phyloP scores from a whole-genome alignment of 2,888 invertebrate species.

The Oxystoma pomonae region DNA sequence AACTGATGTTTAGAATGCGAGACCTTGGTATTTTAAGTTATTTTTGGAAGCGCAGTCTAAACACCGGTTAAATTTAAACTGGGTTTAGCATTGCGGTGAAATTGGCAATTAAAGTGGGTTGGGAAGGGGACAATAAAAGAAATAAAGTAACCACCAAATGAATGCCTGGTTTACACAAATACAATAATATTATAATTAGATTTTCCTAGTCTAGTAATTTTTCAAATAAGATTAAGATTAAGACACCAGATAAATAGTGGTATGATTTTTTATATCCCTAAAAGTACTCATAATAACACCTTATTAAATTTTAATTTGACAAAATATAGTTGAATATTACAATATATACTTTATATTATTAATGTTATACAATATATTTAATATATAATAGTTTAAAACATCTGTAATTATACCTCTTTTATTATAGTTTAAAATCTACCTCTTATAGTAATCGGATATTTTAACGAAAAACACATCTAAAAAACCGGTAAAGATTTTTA shows the following conservation, averaged over 20 bases:
- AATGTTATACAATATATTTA: too few species aligned
- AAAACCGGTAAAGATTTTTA: not conserved
- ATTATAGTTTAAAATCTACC: conserved; percentile 23
- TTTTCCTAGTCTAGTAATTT: conserved; percentile 24
- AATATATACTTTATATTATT: conserved; percentile 29
- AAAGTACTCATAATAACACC: conserved; percentile 33
- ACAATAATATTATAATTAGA: conserved; percentile 21
- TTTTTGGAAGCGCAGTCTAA: too few species aligned
- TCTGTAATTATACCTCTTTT: conserved; percentile 40
- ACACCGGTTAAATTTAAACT: too few species aligned
- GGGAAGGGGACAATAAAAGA: conserved; percentile 18
- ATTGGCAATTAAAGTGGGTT: too few species aligned
- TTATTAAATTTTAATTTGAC: conserved; percentile 40
- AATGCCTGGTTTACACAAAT: conserved; percentile 43
- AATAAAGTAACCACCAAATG: conserved; percentile 39
- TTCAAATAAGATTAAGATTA: conserved; percentile 35
- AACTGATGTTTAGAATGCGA: too few species aligned
- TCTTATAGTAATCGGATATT: not conserved
- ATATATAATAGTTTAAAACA: conserved; percentile 36
- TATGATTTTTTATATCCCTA: conserved; percentile 27
- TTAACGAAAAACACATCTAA: not conserved
- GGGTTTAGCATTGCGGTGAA: too few species aligned
- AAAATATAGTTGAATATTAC: conserved; percentile 43
- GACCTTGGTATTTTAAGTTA: too few species aligned
- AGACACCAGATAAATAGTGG: conserved; percentile 42